These are phyloP conservation scores for Kuschelorhynchus macadamiae DNA, from an alignment of 2,888 invertebrate genomes.

Conservation along the genomic window DNA sequence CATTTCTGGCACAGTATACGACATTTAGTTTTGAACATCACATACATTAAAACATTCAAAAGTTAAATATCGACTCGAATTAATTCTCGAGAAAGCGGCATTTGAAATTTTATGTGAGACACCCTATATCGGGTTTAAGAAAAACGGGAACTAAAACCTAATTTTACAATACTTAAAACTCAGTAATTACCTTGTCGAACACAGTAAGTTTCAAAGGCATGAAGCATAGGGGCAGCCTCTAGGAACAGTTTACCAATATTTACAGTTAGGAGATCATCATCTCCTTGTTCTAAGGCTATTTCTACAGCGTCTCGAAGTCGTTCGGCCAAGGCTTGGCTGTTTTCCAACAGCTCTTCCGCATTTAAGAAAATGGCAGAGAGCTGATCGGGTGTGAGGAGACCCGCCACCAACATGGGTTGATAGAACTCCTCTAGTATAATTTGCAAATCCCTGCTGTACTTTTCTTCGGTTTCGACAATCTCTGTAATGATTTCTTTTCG, in stretches of 20 bases:
- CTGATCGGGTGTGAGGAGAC: slow-evolving; percentile 91
- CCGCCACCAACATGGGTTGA: slow-evolving; percentile 93
- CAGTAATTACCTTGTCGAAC: slow-evolving; percentile 83
- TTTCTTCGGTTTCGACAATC: slow-evolving; percentile 96
- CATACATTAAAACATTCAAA: too few relatives aligned
- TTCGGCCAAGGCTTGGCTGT: slow-evolving; percentile 86
- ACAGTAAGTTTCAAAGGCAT: slow-evolving; percentile 96
- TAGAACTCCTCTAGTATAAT: slow-evolving; percentile 95
- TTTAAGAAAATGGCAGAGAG: slow-evolving; percentile 93
- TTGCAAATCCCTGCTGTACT: slow-evolving; percentile 92
- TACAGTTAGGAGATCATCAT: slow-evolving; percentile 88
- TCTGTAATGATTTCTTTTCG: slow-evolving; percentile 95
- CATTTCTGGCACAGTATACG: too few relatives aligned
- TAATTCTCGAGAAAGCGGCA: too few relatives aligned
- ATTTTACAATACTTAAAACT: too few relatives aligned
- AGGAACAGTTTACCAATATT: slow-evolving; percentile 92
- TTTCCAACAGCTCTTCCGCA: slow-evolving; percentile 91
- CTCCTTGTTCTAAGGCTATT: slow-evolving; percentile 83
- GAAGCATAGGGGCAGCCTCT: slow-evolving; percentile 92
- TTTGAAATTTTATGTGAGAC: too few relatives aligned
- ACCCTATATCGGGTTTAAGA: too few relatives aligned
- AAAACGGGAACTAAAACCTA: too few relatives aligned
- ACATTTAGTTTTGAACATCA: too few relatives aligned
- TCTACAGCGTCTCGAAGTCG: slow-evolving; percentile 89
- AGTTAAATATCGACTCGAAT: too few relatives aligned